phyloP scores from a whole-genome alignment of 2,888 invertebrate genomes.

The Synergus umbraculus region DNA sequence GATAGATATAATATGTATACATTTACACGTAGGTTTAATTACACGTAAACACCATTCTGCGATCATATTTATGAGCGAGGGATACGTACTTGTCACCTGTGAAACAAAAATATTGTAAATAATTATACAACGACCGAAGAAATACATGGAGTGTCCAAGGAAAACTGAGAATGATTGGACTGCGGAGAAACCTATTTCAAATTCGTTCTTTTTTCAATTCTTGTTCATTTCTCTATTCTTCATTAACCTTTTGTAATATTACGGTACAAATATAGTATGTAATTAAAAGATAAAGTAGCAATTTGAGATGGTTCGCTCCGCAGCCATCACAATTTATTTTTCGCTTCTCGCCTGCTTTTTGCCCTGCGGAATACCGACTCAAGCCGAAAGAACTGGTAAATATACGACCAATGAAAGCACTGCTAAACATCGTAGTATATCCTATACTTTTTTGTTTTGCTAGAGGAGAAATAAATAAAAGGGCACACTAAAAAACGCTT shows the following conservation, averaged over 20 bases:
- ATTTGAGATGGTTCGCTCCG: constrained; percentile 73
- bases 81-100: constrained; percentile 60
- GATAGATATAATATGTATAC: constrained; percentile 45
- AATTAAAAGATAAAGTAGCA: constrained; percentile 43
- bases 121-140: constrained; percentile 65
- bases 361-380: constrained; percentile 66
- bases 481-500: constrained; percentile 42
- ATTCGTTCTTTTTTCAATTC: constrained; percentile 40
- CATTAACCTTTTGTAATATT: not conserved
- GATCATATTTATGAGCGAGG: constrained; percentile 68
- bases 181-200: constrained; percentile 69
- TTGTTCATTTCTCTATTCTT: not conserved
- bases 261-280: not conserved
- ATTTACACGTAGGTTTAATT: constrained; percentile 51
- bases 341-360: constrained; percentile 69
- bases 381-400: constrained; percentile 69
- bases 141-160: constrained; percentile 72
- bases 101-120: constrained; percentile 68
- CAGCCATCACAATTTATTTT: constrained; percentile 71
- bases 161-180: constrained; percentile 63
- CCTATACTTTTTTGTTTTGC: constrained; percentile 23
- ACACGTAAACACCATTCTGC: constrained; percentile 58
- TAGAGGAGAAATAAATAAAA: constrained; percentile 34
- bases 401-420: constrained; percentile 62
- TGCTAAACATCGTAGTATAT: constrained; percentile 53